phyloP scores from a whole-genome alignment of 1,140 invertebrate genomes.

The Wasmannia auropunctata region DNA sequence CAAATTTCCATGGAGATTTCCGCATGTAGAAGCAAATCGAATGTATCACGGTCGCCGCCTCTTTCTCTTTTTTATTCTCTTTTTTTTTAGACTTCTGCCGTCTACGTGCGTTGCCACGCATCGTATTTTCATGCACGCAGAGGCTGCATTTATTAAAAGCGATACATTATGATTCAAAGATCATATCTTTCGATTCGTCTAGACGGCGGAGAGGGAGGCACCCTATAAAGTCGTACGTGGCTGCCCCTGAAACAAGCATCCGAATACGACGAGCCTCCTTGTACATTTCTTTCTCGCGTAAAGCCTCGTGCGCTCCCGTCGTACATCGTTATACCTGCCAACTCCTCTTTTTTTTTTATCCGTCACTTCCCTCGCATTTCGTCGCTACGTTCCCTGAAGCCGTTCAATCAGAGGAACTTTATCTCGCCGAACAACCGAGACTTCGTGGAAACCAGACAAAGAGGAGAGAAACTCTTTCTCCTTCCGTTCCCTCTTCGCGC shows the following conservation, averaged over 20 bases:
- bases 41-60: constrained; percentile 12
- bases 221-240: constrained; percentile 77
- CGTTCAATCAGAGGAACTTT: constrained; percentile 27
- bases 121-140: constrained; percentile 72
- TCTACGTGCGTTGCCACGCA: constrained; percentile 61
- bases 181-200: constrained; percentile 83
- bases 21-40: constrained; percentile 26
- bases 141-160: constrained; percentile 81
- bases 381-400: constrained; percentile 22
- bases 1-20: constrained; percentile 22
- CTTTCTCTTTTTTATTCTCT: neutral
- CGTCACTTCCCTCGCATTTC: constrained; percentile 25
- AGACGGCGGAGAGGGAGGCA: constrained; percentile 79
- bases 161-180: constrained; percentile 84
- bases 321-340: constrained; percentile 29
- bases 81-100: constrained; percentile 46
- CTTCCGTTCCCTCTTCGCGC: neutral
- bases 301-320: constrained; percentile 39
- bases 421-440: constrained; percentile 4
- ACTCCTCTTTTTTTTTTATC: constrained; percentile 40
- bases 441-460: constrained; percentile 21
- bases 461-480: neutral
- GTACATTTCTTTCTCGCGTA: constrained; percentile 48
- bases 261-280: constrained; percentile 64
- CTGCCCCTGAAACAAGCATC: constrained; percentile 71